Evolutionary conservation across 2,113 vertebrate species (phyloP), one percentile per base, ranked within the genome.

Genomic region (Dendrocopos noguchii): DNA sequence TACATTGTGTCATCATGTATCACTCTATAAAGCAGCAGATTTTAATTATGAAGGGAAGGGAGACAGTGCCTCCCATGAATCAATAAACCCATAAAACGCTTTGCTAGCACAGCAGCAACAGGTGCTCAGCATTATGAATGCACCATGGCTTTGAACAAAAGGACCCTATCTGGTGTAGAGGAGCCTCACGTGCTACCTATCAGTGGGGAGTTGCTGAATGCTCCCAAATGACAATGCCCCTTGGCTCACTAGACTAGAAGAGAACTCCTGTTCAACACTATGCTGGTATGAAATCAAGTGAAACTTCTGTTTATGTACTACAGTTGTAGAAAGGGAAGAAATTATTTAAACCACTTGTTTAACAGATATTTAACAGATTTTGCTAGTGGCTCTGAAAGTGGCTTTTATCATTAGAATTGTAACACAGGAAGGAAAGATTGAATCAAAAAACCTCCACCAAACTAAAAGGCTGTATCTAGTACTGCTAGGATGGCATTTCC

Each of bases 231-330:
- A 94, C 56, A 29, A 55, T 59, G 60, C n/a, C 57, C 74, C 90
- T 81, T 73, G 84, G 91, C 53, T 80, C 57, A 25, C 81, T 31
- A n/a, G 88, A 84, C 61, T 94, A 84, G 85, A 94, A 71, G 52
- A 90, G 73, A 91, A 18, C 15, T 76, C 39, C 61, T 7, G 12
- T 67, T 76, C 55, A 88, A 74, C 83, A 65, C 31, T 71, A 83
- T 80, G 34, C 46, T 46, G 55, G 55, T 17, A 57, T 36, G 29
- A 92, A 95, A 95, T 55, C 85, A 96, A 94, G 53, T 31, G 36
- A 90, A 92, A 79, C 31, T 75, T 87, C 63, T 85, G 39, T 39
- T 90, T 67, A 66, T n/a, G 31, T 21, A 79, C 46, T 47, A 74
- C 5, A 61, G 33, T 12, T 56, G 34, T 36, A 67, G 46, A 33